phyloP scores from a whole-genome alignment of 2,888 invertebrate species.

The Melikaiella ostensackeni region DNA sequence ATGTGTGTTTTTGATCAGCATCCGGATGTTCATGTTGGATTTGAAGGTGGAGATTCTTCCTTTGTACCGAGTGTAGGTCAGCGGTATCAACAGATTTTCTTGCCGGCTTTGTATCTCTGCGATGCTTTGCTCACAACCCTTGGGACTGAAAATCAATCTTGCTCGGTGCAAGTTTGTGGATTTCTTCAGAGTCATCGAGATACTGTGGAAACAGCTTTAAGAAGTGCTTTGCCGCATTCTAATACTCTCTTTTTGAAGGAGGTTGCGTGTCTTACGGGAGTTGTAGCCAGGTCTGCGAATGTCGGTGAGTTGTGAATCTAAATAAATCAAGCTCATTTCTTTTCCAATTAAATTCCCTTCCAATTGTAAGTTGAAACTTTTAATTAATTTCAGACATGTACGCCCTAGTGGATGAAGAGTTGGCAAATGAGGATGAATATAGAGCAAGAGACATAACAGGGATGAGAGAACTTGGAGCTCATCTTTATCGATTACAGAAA shows the following conservation, averaged over 20 bases:
- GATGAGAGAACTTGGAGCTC: slow-evolving; percentile 78
- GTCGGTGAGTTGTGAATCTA: slow-evolving; percentile 66
- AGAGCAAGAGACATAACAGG: slow-evolving; percentile 67
- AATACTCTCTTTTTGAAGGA: slow-evolving; percentile 85
- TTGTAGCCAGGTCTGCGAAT: slow-evolving; percentile 85
- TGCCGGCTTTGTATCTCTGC: slow-evolving; percentile 89
- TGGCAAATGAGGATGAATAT: slow-evolving; percentile 60
- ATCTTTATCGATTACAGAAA: slow-evolving; percentile 84
- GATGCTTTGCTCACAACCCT: slow-evolving; percentile 89
- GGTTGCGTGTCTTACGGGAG: slow-evolving; percentile 86
- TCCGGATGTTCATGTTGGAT: slow-evolving; percentile 81
- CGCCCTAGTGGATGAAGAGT: slow-evolving; percentile 72
- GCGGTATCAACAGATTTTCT: slow-evolving; percentile 89
- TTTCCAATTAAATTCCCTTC: not conserved
- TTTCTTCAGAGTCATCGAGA: slow-evolving; percentile 90
- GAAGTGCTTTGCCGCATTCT: slow-evolving; percentile 84
- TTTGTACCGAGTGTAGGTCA: slow-evolving; percentile 83
- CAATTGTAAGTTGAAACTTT: not conserved
- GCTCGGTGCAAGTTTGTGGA: slow-evolving; percentile 88
- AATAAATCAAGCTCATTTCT: not conserved
- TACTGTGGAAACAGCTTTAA: slow-evolving; percentile 87
- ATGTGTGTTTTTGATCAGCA: slow-evolving; percentile 86
- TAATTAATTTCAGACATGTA: slow-evolving; percentile 68
- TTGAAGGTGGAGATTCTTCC: slow-evolving; percentile 67
- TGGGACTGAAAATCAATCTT: slow-evolving; percentile 90